Evolutionary conservation across 30 jellyfish, hydroid and myxozoan genomes (phyloP), one percentile per base, ranked within the genome.

Genomic region (Haliclystus octoradiatus): DNA sequence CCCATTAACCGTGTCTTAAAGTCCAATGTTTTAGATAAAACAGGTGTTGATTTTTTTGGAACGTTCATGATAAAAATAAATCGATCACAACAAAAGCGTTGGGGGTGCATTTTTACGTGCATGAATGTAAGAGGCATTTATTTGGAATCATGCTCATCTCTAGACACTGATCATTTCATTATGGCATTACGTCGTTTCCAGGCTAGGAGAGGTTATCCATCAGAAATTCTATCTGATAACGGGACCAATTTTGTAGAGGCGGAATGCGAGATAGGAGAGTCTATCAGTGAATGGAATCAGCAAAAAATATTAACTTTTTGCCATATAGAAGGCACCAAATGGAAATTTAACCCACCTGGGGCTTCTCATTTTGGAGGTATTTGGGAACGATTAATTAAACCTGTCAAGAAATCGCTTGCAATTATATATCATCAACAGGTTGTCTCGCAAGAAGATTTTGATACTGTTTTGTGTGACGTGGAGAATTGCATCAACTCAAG

Each of bases 21-120:
- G 19, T 69, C 22, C 12, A 65, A 66, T 9, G 75, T 75, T 25
- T 53, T 73, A 29, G 62, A 74, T 7, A 28, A 62, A 49, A 62
- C 63, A 28, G 78, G 78, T n/a, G 85, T 74, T 15, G 85, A 62
- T 28, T 74, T 34, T 29, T 74, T 72, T 64, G 85, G 85, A 31
- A 70, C 85, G 7, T 74, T 74, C 70, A 15, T 26, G 24, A 74
- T 62, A 31, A 74, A 74, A 30, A 77, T 57, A 61, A 53, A 73
- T 32, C 33, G 77, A 28, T 57, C 34, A 50, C 70, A 62, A 25
- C 30, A 62, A 1, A 63, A 74, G 47, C 71, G 85, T 19, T 74
- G 64, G 26, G 77, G 85, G 27, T 35, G 61, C 31, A 68, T 73
- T 62, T 73, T 73, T 35, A 73, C 84, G 0, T 60, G 69, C 33